Evolutionary conservation across 2,888 invertebrate genomes (phyloP), one percentile per base, ranked within the genome.

Genomic region (Eupithecia insigniata): DNA sequence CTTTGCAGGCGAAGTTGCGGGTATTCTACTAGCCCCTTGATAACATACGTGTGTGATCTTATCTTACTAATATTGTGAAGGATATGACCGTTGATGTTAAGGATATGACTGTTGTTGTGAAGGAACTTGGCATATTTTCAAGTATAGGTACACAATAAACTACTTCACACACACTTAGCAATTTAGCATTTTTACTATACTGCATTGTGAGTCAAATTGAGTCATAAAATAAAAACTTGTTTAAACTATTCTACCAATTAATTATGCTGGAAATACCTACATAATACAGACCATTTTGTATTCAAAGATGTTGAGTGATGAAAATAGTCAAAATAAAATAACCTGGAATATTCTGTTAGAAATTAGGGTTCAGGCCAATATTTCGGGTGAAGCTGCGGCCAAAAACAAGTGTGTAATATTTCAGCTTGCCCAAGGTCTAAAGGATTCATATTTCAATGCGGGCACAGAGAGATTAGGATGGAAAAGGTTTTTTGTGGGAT

Each of bases 381-480:
- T 55, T 55, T 55, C 26, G 22, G 14, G 5, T 1, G 55, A 26
- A 55, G 55, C 2, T 14, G 55, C 14, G 26, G 26, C 5, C 26
- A 55, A 55, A 26, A 55, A 12, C 1, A 26, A 55, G 55, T 26
- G 10, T 51, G 61, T 32, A 8, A 32, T 46, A 68, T 72, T 34
- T 36, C 34, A n/a, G 51, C 62, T 60, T n/a, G 43, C 51, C 32
- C 46, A 12, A 62, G 65, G 46, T 69, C 69, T 65, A 69, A 69
- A 71, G 71, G 66, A 71, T 67, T 69, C 62, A 69, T 74, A 74
- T 74, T 74, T 69, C 51, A 71, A 74, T 74, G 67, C 71, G 71
- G 74, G 71, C 55, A 62, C 32, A 58, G 66, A 65, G 67, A 70
- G 71, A 69, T 71, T 71, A 74, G 71, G 74, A 10, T 26, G 67